Evolutionary conservation across 2,113 vertebrate genomes (phyloP).

Genomic region (Oenanthe melanoleuca): DNA sequence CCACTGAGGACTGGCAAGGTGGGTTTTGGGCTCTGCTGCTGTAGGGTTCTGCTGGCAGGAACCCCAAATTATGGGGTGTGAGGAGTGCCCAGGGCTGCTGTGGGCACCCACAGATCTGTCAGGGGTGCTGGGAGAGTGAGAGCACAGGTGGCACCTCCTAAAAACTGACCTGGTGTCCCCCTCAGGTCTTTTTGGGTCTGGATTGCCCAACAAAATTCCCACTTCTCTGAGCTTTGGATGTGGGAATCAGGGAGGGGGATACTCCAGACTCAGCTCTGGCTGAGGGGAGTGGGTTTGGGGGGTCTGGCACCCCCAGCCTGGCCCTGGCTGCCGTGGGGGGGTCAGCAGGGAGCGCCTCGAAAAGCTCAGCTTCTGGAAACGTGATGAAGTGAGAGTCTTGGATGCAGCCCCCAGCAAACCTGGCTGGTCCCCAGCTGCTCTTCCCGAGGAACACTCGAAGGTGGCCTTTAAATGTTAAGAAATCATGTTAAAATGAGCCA

Average conservation of each 20-base stretch:
- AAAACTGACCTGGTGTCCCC: accelerated
- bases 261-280: accelerated
- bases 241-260: not conserved
- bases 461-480: constrained; percentile 59
- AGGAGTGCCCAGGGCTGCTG: not conserved
- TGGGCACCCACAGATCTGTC: accelerated
- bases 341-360: not conserved
- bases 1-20: accelerated
- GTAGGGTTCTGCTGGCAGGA: not conserved
- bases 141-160: accelerated
- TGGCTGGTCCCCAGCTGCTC: constrained; percentile 23
- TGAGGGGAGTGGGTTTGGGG: accelerated
- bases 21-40: not conserved
- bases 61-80: not conserved
- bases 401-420: not conserved
- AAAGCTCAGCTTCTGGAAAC: not conserved
- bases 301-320: not conserved
- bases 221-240: accelerated
- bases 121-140: not conserved
- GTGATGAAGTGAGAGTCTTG: not conserved
- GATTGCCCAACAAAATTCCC: accelerated
- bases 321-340: not conserved
- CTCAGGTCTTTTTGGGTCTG: accelerated
- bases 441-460: not conserved
- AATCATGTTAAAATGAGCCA: constrained; percentile 19